Evolutionary conservation across 2,797 vertebrate genomes (phyloP).

Genomic region (Squalus acanthias): DNA sequence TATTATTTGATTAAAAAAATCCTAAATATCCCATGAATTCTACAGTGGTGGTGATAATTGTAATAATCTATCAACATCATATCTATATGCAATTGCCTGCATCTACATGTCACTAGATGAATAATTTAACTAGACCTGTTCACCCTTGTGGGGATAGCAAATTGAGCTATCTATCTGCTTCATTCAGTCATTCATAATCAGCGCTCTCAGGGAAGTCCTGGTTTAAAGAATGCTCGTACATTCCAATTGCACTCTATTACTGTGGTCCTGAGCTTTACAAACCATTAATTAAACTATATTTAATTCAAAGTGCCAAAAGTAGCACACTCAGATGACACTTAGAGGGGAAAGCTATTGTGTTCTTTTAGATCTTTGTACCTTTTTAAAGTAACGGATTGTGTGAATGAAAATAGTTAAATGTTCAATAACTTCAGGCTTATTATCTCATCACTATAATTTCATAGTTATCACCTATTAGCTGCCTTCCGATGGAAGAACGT

Average conservation of each 20-base stretch:
- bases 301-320: neutral
- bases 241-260: neutral
- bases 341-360: neutral
- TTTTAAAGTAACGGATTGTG: neutral
- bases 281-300: neutral
- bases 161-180: neutral
- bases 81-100: neutral
- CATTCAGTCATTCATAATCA: neutral
- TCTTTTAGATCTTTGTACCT: neutral
- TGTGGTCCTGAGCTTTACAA: neutral
- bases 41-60: neutral
- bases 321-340: neutral
- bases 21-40: neutral
- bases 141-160: neutral
- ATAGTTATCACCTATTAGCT: too few relatives aligned
- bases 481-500: too few relatives aligned
- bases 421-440: neutral
- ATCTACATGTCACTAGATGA: neutral
- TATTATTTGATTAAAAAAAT: neutral
- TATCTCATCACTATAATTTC: neutral
- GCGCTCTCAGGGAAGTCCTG: neutral
- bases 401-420: neutral
- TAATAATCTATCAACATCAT: neutral
- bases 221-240: neutral
- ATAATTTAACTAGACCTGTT: neutral